Percentiles rank a stretch among this genome's conserved stretches.
These are phyloP conservation scores for Micromys minutus DNA, from an alignment of 2,113 vertebrate genomes.

Conservation along the genomic window DNA sequence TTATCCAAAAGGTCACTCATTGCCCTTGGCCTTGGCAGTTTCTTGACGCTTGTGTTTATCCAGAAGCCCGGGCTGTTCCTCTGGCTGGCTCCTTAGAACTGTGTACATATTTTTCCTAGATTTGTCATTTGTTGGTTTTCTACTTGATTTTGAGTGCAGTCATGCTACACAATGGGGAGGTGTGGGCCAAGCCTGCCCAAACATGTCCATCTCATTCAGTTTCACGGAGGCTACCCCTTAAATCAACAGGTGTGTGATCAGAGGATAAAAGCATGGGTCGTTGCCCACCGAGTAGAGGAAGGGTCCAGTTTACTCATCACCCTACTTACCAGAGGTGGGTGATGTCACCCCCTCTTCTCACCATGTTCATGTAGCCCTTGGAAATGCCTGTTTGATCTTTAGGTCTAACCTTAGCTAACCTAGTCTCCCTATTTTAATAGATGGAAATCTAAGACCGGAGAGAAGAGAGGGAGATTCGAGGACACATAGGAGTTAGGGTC, in stretches of 20 bases:
- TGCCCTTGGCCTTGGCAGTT: not conserved
- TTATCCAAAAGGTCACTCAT: fast-evolving
- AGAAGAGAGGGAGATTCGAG: not conserved
- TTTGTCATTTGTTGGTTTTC: not conserved
- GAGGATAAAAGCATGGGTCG: not conserved
- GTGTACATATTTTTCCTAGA: not conserved
- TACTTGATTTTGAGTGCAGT: not conserved
- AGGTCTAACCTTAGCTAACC: not conserved
- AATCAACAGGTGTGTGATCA: not conserved
- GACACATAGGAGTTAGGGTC: not conserved
- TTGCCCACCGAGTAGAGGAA: not conserved
- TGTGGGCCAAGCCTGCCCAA: not conserved
- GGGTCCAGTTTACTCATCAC: not conserved
- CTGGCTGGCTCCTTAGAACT: not conserved
- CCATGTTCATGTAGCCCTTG: not conserved
- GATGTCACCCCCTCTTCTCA: not conserved
- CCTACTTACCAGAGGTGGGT: not conserved
- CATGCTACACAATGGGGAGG: not conserved
- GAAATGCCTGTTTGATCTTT: not conserved
- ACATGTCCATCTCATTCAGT: not conserved
- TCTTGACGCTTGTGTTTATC: not conserved
- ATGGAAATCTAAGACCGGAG: not conserved
- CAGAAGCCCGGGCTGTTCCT: not conserved
- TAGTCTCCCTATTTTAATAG: not conserved
- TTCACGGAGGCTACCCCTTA: not conserved